Base-by-base conservation (phyloP, 2,888 invertebrate genomes). In the Rosalia funebris region DNA sequence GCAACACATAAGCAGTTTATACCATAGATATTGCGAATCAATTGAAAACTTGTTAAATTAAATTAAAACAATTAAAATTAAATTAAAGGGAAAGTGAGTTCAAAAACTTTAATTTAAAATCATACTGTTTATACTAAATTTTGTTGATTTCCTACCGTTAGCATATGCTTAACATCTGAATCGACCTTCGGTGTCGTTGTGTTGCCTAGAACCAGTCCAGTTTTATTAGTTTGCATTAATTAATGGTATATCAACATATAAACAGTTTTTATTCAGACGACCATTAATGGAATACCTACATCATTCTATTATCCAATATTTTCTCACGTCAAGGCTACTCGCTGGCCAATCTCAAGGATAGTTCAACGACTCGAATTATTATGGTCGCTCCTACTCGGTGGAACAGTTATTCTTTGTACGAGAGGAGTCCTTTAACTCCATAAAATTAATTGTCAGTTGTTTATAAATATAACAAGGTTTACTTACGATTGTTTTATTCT, bases 341-440 rank as follows among this genome's bases (percentile, higher is more conserved):
- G 11, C 41, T 25, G 11, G 31, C 14, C 14, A 25, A 39, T 53
- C 37, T 53, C 42, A 53, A 53, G 53, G 42, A 53, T 42, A 53
- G 53, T 53, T 53, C 53, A 53, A 32, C 42, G 53, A 53, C 53
- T 53, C 53, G 42, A 42, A 14, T n/a, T n/a, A n/a, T n/a, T 41
- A 53, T n/a, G 10, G 37, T 53, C 10, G 42, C 31, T 37, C 39
- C n/a, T 15, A 41, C 20, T 50, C 12, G 25, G 7, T 12, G 53
- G 32, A 17, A 53, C 53, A 31, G 53, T 53, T 53, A 53, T 53
- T 41, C 17, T 5, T 42, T 42, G 31, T 9, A 34, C 34, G 34
- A n/a, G 25, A 25, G 25, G 25, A 25, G 25, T 25, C 25, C 25
- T 25, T 7, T 25, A n/a, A n/a, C n/a, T n/a, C n/a, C n/a, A n/a